Base-by-base conservation (phyloP, 2,797 vertebrate species). In the Brachyrhaphis roseni region DNA sequence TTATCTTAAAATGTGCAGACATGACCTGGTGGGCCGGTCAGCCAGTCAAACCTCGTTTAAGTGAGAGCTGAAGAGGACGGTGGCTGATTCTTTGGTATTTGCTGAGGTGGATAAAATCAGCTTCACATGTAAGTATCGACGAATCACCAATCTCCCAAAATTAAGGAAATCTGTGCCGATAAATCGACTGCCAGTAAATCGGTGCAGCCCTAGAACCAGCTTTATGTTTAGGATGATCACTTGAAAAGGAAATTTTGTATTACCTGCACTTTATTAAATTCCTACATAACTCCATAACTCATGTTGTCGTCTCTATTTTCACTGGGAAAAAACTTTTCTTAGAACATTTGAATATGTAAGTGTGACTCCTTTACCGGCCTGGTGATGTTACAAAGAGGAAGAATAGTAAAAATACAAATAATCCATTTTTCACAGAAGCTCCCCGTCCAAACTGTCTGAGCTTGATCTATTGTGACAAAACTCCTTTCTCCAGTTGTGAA, bases 251-350 rank as follows among this genome's bases (percentile, higher is more conserved):
- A 80, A 86, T 92, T 92, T 94, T 94, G 87, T 93, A 91, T 93
- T 82, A 93, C 92, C 93, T 94, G 93, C 92, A 94, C 92, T 94
- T 95, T 93, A 95, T 92, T 94, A 95, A 94, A 95, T 86, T 89
- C 88, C 90, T 90, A 91, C 90, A 20, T 71, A 45, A 72, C 55
- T 62, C 72, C 91, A 20, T 71, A 45, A 72, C 55, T 62, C 72
- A 16, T 85, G 72, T 81, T 86, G 83, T 91, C 43, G 49, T 82
- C 71, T 91, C 45, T 87, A 49, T 83, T 84, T 53, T 78, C 2
- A 64, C 16, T 8, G 34, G 16, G 3, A 11, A 34, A 20, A 64
- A 34, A 64, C 34, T 2, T 64, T 64, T 36, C 31, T 64, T 10
- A 20, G 8, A 36, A 36, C 34, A 8, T 36, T 64, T 66, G 23